A percentile compares a stretch with the other conserved stretches of the same genome.
These are phyloP conservation scores for Pogonognathellus flavescens DNA, from an alignment of 1,140 invertebrate species.

Conservation along the genomic window DNA sequence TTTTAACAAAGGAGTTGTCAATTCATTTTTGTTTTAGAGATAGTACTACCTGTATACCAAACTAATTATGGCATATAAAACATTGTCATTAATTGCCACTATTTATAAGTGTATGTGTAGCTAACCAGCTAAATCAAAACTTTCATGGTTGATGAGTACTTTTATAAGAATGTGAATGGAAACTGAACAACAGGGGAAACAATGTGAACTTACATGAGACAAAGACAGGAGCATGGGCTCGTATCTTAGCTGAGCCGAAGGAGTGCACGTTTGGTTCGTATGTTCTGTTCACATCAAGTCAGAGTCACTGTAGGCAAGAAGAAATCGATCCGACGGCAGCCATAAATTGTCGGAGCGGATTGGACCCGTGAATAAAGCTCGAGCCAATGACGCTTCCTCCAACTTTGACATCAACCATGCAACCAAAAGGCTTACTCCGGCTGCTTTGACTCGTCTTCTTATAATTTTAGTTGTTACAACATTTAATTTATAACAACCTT, in stretches of 20 bases:
- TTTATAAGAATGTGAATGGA: not conserved
- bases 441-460: not conserved
- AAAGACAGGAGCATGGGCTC: not conserved
- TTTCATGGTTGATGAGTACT: no score
- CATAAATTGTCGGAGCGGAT: slow-evolving; percentile 61
- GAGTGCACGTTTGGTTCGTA: slow-evolving; percentile 14
- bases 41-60: no score
- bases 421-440: slow-evolving; percentile 29
- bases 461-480: not conserved
- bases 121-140: no score
- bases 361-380: slow-evolving; percentile 59
- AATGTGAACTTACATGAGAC: slow-evolving; percentile 20
- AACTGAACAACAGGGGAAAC: not conserved
- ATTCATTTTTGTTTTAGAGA: no score
- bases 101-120: no score
- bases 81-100: no score
- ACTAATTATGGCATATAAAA: no score
- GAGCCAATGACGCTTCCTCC: slow-evolving; percentile 59
- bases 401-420: slow-evolving; percentile 59
- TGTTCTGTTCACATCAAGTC: not conserved
- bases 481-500: no score
- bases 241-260: not conserved
- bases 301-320: slow-evolving; percentile 49
- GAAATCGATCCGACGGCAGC: slow-evolving; percentile 58
- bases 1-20: no score